phyloP scores from a whole-genome alignment of 2,113 vertebrate species.

The Gopherus evgoodei region DNA sequence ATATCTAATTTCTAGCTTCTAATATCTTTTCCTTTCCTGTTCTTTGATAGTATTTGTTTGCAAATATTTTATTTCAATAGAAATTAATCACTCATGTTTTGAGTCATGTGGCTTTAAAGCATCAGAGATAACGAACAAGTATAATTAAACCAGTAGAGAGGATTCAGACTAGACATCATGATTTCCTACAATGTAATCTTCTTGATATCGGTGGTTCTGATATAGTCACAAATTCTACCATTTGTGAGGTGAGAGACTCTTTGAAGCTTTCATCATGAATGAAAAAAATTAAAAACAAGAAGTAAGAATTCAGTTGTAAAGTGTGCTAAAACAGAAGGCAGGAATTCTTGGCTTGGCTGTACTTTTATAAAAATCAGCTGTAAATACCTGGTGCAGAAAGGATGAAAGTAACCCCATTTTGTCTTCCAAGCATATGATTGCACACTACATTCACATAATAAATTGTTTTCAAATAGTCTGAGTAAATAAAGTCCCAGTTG shows the following conservation, averaged over 20 bases:
- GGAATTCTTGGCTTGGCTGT: neutral
- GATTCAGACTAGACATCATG: neutral
- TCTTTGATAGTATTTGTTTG: neutral
- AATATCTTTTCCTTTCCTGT: neutral
- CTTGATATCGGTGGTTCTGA: neutral
- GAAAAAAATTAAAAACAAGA: neutral
- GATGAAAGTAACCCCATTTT: neutral
- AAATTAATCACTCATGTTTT: neutral
- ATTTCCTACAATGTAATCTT: neutral
- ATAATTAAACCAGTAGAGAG: neutral
- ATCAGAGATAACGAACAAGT: neutral
- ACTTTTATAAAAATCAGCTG: neutral
- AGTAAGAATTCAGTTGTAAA: neutral
- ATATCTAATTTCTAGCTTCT: neutral
- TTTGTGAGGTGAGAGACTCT: neutral
- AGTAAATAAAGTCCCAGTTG: fast-evolving
- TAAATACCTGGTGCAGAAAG: neutral
- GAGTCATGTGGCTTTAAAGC: conserved; percentile 3
- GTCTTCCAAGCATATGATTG: neutral
- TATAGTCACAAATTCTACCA: neutral
- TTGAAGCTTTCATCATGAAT: neutral
- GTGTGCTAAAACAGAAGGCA: neutral
- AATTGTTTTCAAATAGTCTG: neutral
- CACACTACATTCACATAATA: neutral
- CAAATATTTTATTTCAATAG: neutral